Percentiles rank a stretch among this genome's conserved stretches.
Evolutionary conservation across 2,797 vertebrate species (phyloP).

Genomic region (Dicrostonyx torquatus): DNA sequence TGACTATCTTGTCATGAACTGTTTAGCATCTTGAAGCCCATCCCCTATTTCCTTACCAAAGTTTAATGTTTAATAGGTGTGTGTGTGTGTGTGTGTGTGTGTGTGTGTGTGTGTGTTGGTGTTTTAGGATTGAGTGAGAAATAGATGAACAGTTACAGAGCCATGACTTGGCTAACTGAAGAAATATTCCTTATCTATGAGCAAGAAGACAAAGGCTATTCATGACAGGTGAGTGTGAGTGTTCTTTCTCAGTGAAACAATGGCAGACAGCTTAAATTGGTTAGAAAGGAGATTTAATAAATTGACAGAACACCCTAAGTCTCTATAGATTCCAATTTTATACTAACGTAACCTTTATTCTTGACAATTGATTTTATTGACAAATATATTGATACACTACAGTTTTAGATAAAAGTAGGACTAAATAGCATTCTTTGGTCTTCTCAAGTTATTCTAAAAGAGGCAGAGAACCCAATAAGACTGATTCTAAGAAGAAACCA

Average conservation of each 20-base stretch:
- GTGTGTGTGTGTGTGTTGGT: background rate
- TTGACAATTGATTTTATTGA: background rate
- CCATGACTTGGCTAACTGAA: background rate
- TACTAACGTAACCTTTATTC: background rate
- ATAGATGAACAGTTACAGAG: background rate
- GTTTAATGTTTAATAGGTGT: background rate
- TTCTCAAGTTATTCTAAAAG: background rate
- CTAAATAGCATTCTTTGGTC: background rate
- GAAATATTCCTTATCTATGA: background rate
- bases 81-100: background rate
- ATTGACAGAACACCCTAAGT: background rate
- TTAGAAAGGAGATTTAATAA: background rate
- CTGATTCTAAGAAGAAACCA: conserved; percentile 21
- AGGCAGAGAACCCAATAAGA: background rate
- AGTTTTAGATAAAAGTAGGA: background rate
- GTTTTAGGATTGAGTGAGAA: background rate
- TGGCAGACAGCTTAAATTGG: background rate
- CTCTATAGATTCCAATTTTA: background rate
- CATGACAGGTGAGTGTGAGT: background rate
- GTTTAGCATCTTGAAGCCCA: background rate
- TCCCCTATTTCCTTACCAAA: background rate
- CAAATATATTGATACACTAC: background rate
- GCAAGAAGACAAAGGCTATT: background rate
- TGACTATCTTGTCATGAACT: background rate
- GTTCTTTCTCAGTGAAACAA: background rate